Evolutionary conservation across 1,140 invertebrate species (phyloP).

Genomic region (Atopsyche davidsoni): DNA sequence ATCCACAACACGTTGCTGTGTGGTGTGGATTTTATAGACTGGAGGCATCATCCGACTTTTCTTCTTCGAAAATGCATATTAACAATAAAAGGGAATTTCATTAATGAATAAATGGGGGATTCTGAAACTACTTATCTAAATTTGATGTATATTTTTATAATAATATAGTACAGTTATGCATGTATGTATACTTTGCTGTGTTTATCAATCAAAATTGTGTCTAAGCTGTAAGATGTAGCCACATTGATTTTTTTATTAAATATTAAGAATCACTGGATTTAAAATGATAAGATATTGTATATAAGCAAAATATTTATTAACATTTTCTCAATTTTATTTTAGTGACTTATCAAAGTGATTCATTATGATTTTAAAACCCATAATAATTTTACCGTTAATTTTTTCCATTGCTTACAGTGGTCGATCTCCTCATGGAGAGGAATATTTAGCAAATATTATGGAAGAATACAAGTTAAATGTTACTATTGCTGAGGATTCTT

Average conservation of each 20-base stretch:
- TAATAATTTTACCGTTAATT: background rate
- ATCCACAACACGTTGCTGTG: no score
- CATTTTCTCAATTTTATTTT: background rate
- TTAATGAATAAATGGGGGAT: no score
- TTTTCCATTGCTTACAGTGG: background rate
- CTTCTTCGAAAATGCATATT: no score
- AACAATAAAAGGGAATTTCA: no score
- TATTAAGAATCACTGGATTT: background rate
- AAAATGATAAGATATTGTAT: background rate
- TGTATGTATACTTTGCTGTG: no score
- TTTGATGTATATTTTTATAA: no score
- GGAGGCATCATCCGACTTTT: no score
- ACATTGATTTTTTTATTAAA: background rate
- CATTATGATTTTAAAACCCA: slow-evolving; percentile 1
- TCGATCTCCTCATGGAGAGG: background rate
- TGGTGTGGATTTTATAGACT: no score
- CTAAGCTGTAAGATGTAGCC: no score
- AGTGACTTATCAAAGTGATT: background rate
- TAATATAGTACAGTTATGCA: no score
- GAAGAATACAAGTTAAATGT: background rate
- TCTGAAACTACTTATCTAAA: no score
- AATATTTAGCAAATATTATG: background rate
- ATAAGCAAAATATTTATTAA: background rate
- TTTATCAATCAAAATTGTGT: no score
- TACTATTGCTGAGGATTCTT: slow-evolving; percentile 2